Evolutionary conservation across 2,113 vertebrate genomes (phyloP).

Genomic region (Hydrochoerus hydrochaeris): DNA sequence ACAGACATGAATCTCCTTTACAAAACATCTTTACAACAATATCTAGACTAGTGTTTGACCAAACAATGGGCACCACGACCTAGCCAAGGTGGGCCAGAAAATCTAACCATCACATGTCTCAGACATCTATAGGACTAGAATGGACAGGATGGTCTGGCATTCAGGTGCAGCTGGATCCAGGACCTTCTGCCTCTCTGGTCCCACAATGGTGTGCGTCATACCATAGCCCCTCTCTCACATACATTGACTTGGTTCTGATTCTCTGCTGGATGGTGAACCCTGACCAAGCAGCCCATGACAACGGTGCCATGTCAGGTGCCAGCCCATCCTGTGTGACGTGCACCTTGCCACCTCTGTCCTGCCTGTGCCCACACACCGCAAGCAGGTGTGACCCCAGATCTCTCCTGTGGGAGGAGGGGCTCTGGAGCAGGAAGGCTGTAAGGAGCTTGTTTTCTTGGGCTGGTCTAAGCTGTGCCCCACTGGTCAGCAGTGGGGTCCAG

Average conservation of each 20-base stretch:
- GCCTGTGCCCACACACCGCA: too few relatives aligned
- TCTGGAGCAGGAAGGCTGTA: neutral
- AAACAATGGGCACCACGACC: neutral
- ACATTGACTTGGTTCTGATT: too few relatives aligned
- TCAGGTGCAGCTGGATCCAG: neutral
- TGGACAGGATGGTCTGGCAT: too few relatives aligned
- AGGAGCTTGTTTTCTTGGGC: neutral
- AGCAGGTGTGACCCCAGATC: neutral
- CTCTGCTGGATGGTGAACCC: too few relatives aligned
- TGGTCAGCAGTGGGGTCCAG: neutral
- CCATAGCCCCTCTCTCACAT: too few relatives aligned
- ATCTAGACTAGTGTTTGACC: neutral
- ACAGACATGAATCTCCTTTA: neutral
- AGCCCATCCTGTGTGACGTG: too few relatives aligned
- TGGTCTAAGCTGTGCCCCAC: neutral
- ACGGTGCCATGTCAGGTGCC: too few relatives aligned
- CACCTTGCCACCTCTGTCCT: too few relatives aligned
- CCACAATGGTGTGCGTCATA: too few relatives aligned
- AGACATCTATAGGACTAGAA: neutral
- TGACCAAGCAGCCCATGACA: too few relatives aligned
- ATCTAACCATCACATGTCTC: neutral
- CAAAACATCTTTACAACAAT: neutral
- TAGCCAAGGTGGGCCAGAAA: neutral
- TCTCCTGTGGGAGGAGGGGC: neutral
- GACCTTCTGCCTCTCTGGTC: too few relatives aligned